Percentiles rank a stretch among this genome's conserved stretches.
Conservation (phyloP, 2,797 vertebrate genomes). For the Anniella stebbinsi region DNA sequence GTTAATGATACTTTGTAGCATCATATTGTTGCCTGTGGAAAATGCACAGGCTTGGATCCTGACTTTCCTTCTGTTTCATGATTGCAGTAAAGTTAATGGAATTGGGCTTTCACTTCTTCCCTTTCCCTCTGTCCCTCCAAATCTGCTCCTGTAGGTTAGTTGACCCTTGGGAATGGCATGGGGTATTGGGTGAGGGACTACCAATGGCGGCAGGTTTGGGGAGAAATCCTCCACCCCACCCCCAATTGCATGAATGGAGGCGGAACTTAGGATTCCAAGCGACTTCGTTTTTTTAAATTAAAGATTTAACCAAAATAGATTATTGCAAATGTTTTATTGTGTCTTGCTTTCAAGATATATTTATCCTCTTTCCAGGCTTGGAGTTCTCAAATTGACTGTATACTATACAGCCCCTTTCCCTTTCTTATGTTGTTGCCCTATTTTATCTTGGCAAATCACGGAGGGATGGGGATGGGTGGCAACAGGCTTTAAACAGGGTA, state of each 20-base stretch:
- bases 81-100: not conserved
- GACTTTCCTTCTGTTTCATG: not conserved
- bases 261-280: not conserved
- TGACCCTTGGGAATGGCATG: too few species aligned
- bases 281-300: not conserved
- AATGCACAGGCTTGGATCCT: not conserved
- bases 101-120: not conserved
- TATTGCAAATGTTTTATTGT: constrained; percentile 1
- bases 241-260: not conserved
- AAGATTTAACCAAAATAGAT: not conserved
- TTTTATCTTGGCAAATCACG: too few species aligned
- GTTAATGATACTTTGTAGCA: not conserved
- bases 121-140: not conserved
- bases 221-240: not conserved
- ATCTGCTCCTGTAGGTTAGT: not conserved
- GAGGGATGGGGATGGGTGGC: too few species aligned
- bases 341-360: not conserved
- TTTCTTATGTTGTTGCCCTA: not conserved
- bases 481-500: not conserved
- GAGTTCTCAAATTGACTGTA: not conserved
- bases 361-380: not conserved
- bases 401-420: too few species aligned
- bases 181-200: not conserved
- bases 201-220: not conserved
- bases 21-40: not conserved